Percentiles rank a stretch among this genome's conserved stretches.
phyloP scores from a whole-genome alignment of 2,797 vertebrate genomes.

The Chaetodon trifasciatus region DNA sequence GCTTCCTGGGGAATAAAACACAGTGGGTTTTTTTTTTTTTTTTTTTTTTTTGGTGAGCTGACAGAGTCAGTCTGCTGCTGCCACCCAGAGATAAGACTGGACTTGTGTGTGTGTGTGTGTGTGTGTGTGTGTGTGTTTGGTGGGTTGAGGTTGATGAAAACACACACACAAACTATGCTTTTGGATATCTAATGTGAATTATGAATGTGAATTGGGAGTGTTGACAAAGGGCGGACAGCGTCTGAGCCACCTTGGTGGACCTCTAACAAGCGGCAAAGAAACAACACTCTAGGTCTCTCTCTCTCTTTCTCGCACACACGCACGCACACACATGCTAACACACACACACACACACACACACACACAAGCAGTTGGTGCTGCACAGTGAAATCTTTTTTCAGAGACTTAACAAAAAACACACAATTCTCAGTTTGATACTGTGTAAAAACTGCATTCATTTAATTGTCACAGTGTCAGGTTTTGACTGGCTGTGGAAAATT shows the following conservation, averaged over 20 bases:
- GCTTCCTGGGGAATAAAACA: constrained; percentile 42
- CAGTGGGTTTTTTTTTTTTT: background rate
- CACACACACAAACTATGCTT: constrained; percentile 11
- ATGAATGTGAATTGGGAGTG: constrained; percentile 49
- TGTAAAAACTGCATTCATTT: constrained; percentile 18
- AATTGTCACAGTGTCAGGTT: constrained; percentile 27
- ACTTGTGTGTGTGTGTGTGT: constrained; percentile 18
- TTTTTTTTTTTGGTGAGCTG: constrained; percentile 39
- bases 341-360: constrained; percentile 4
- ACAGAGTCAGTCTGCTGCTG: constrained; percentile 64
- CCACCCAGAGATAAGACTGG: constrained; percentile 68
- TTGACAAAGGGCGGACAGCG: constrained; percentile 42
- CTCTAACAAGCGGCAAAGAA: constrained; percentile 23
- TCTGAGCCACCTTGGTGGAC: constrained; percentile 51
- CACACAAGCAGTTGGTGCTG: background rate
- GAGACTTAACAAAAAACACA: constrained; percentile 8
- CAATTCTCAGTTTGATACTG: background rate
- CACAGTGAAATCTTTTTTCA: constrained; percentile 5
- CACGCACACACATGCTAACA: background rate
- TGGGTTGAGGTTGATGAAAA: background rate
- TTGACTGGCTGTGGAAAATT: constrained; percentile 21
- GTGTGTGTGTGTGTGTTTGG: background rate
- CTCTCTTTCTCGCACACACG: background rate
- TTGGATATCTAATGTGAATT: constrained; percentile 59
- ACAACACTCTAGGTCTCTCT: background rate